Evolutionary conservation across 1,140 invertebrate species (phyloP), one percentile per base, ranked within the genome.

Genomic region (Psilanteris sp.): DNA sequence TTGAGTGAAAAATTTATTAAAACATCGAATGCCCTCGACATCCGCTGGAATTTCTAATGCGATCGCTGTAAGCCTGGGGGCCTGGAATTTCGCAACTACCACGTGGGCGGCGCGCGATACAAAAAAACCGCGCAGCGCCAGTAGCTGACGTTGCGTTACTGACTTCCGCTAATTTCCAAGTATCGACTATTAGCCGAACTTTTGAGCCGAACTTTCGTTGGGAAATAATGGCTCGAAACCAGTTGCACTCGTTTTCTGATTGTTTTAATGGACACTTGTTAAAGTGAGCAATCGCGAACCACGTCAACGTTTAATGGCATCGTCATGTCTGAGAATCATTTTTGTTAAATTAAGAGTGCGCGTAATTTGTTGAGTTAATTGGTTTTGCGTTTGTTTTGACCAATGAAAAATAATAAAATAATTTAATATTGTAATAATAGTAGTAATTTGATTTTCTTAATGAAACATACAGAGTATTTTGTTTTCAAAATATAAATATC

Each of bases 1-100:
- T 43, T 27, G 10, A 59, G 36, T 20, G 15, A 43, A 62, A 71
- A 2, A 46, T 54, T 54, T 41, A 37, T 39, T 44, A 36, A 62
- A 39, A 11, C 36, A 27, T 20, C 27, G 26, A 18, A 31, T n/a
- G 31, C 20, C 18, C 8, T 50, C 31, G 46, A 36, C 46, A 24
- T 24, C 31, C 29, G 29, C 11, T 18, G 13, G 34, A 39, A 39
- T 39, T 34, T 32, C 29, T 48, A 20, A 48, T 48, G 50, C 50
- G 50, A 54, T 41, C 52, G 52, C 16, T 3, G n/a, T n/a, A 32
- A 57, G 31, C 31, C 18, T 31, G 8, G 31, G 20, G 11, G 5
- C 16, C 16, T 39, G n/a, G 8, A 24, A 4, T 55, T 11, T 11
- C 15, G 36, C 15, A 9, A 16, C 7, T n/a, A 36, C 1, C 14